Conservation (phyloP, 2,113 vertebrate species). For the Sander lucioperca region DNA sequence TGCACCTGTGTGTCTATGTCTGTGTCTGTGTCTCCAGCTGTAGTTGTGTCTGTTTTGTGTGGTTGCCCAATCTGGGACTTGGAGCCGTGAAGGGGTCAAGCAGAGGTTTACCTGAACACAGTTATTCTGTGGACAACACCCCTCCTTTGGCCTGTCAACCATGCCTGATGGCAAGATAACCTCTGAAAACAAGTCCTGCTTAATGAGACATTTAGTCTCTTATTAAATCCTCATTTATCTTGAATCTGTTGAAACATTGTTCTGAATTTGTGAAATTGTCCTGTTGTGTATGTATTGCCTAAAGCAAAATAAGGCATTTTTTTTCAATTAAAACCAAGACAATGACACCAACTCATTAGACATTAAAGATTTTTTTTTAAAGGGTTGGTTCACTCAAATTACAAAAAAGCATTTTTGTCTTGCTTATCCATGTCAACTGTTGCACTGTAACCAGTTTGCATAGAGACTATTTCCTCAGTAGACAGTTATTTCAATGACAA, state of each 20-base stretch:
- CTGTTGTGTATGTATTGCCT: neutral
- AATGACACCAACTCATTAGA: neutral
- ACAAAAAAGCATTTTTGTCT: neutral
- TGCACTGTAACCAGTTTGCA: neutral
- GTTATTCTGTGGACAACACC: neutral
- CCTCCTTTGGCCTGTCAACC: neutral
- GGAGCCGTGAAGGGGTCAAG: neutral
- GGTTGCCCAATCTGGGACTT: neutral
- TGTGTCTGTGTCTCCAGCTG: neutral
- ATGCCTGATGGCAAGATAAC: constrained; percentile 5
- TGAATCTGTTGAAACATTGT: neutral
- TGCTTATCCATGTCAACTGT: neutral
- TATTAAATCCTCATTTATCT: neutral
- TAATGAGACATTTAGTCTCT: neutral
- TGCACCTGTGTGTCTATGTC: neutral
- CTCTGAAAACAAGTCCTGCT: neutral
- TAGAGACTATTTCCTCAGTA: neutral
- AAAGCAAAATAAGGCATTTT: neutral
- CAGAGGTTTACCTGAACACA: constrained; percentile 11
- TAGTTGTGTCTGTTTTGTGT: neutral
- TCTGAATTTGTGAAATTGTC: neutral
- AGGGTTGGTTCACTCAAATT: neutral
- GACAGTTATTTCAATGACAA: neutral
- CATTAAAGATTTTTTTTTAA: neutral
- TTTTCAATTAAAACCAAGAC: neutral